A percentile compares a stretch with the other conserved stretches of the same genome.
phyloP scores from a whole-genome alignment of 35 echinoderm and acorn worm species.

The Lytechinus pictus region DNA sequence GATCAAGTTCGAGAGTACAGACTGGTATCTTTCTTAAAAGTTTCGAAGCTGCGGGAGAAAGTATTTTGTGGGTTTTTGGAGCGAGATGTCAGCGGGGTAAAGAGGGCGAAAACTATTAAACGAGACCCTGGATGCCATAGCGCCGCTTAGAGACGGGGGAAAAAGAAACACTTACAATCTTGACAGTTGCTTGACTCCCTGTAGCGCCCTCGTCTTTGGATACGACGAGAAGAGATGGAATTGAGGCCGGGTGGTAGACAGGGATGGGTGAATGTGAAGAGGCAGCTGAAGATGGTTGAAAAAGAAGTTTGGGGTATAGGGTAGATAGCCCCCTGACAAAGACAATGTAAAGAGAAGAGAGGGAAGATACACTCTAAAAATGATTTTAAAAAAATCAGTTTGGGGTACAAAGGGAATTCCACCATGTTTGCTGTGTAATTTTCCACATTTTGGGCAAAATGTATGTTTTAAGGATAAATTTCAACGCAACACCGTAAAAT shows the following conservation, averaged over 20 bases:
- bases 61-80: constrained; percentile 41
- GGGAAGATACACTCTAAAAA: too few relatives aligned
- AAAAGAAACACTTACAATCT: constrained; percentile 26
- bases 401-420: too few relatives aligned
- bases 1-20: not conserved
- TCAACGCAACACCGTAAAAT: too few relatives aligned
- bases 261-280: not conserved
- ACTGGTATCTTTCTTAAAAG: not conserved
- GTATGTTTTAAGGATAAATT: too few relatives aligned
- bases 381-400: too few relatives aligned
- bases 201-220: not conserved
- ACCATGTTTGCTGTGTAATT: too few relatives aligned
- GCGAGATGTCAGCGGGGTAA: constrained; percentile 13
- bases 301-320: too few relatives aligned
- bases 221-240: not conserved
- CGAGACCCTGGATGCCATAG: not conserved
- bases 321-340: too few relatives aligned
- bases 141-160: not conserved
- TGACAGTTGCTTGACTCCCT: constrained; percentile 38
- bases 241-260: not conserved
- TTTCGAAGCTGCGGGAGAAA: constrained; percentile 27
- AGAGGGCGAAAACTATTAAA: constrained; percentile 29
- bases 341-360: too few relatives aligned
- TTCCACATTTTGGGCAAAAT: too few relatives aligned
- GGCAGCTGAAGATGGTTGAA: not conserved